Evolutionary conservation across 1,140 invertebrate species (phyloP).

Genomic region (Cecropterus lyciades): DNA sequence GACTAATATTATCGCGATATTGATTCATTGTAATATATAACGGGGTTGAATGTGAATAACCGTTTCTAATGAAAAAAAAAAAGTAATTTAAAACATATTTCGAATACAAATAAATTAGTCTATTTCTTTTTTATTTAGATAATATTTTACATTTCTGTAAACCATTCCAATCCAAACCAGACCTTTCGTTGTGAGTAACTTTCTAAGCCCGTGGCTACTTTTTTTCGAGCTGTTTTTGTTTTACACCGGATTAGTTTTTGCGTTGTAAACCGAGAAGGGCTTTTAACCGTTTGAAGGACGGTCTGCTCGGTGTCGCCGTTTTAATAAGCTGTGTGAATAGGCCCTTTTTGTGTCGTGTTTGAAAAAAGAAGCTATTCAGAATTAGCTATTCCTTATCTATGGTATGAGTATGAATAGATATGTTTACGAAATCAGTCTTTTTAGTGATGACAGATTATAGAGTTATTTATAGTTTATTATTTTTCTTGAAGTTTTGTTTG

Average conservation of each 20-base stretch:
- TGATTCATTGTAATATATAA: too few species aligned
- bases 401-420: constrained; percentile 8
- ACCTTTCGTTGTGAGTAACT: background rate
- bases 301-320: constrained; percentile 34
- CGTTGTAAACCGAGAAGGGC: constrained; percentile 53
- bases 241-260: constrained; percentile 53
- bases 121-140: too few species aligned
- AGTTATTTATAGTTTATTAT: constrained; percentile 7
- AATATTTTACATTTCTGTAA: background rate
- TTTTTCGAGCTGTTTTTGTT: constrained; percentile 32
- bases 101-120: too few species aligned
- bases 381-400: constrained; percentile 13
- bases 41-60: too few species aligned
- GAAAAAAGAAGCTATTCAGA: constrained; percentile 16
- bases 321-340: constrained; percentile 37
- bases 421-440: constrained; percentile 11
- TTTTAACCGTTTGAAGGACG: constrained; percentile 45
- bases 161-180: background rate
- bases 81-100: too few species aligned
- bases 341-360: constrained; percentile 6
- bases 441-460: constrained; percentile 2
- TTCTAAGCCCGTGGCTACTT: constrained; percentile 2
- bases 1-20: too few species aligned
- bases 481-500: too few species aligned
- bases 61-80: too few species aligned